phyloP scores from a whole-genome alignment of 2,888 invertebrate genomes.

The Alcis repandata region DNA sequence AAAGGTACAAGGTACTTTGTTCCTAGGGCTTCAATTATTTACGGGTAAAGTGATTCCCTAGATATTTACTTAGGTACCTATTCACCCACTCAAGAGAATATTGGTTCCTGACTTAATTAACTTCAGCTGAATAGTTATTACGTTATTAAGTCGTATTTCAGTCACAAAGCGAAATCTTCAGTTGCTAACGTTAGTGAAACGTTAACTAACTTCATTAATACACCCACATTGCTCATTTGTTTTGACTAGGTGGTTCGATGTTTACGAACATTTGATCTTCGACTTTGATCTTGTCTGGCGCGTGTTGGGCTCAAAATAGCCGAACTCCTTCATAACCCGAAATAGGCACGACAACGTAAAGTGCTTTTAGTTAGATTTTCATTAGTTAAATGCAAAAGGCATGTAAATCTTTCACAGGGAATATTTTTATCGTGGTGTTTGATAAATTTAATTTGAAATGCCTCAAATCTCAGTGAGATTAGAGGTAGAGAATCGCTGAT shows the following conservation, averaged over 20 bases:
- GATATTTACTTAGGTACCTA: not conserved
- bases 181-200: not conserved
- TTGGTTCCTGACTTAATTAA: not conserved
- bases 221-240: constrained; percentile 13
- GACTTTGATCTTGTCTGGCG: constrained; percentile 18
- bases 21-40: not conserved
- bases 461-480: constrained; percentile 15
- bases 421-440: constrained; percentile 13
- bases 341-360: not conserved
- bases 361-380: constrained; percentile 4
- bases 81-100: not conserved
- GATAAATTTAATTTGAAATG: constrained; percentile 20
- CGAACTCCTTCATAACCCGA: not conserved
- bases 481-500: constrained; percentile 11
- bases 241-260: constrained; percentile 15
- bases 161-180: constrained; percentile 1
- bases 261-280: constrained; percentile 30
- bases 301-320: constrained; percentile 9
- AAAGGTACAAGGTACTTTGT: not conserved
- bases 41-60: not conserved
- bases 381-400: constrained; percentile 19
- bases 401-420: constrained; percentile 12
- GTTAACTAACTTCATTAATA: not conserved
- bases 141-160: not conserved
- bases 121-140: not conserved